Evolutionary conservation across 2,888 invertebrate species (phyloP), one percentile per base, ranked within the genome.

Genomic region (Ryuthela nishihirai): DNA sequence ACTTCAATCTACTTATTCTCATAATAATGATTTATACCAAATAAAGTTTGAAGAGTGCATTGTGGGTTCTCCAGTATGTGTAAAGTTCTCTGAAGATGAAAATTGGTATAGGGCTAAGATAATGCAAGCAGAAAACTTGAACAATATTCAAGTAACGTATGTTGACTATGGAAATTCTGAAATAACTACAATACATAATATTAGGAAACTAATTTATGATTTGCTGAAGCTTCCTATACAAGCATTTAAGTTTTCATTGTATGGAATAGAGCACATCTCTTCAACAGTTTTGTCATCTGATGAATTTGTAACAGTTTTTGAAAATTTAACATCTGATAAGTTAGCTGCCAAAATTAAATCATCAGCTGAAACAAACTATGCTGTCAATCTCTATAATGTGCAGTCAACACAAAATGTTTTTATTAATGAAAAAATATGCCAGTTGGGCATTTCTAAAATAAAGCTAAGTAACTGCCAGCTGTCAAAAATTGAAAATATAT

Each of bases 151-250:
- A 48, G 71, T 73, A 9, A 67, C 67, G n/a, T 73, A 71, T 67
- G 69, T 72, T 17, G 73, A 73, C 62, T 73, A 70, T 65, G 73
- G 73, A 6, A 73, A 72, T 54, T 63, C 65, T 18, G 72, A 71
- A 36, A 54, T 50, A 10, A 67, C 70, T 5, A 38, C 59, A 2
- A 47, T 54, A 15, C 45, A 64, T 4, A 63, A 67, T 20, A 49
- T 73, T 15, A 62, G 69, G 20, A 63, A 58, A 15, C 48, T 73
- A 4, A 65, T 64, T 12, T 48, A 64, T 4, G 66, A 67, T 4
- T 69, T 68, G 45, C 43, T 67, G 12, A 41, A 41, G 3, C 53
- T 70, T 9, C 70, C 71, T 4, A 64, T 63, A 6, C 65, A 70
- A 44, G 70, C 70, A 7, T 62, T 70, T 36, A 56, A 64, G 34